Percentiles rank a stretch among this genome's conserved stretches.
These are phyloP conservation scores for Calosoma granatense DNA, from an alignment of 1,140 invertebrate genomes.

Conservation along the genomic window DNA sequence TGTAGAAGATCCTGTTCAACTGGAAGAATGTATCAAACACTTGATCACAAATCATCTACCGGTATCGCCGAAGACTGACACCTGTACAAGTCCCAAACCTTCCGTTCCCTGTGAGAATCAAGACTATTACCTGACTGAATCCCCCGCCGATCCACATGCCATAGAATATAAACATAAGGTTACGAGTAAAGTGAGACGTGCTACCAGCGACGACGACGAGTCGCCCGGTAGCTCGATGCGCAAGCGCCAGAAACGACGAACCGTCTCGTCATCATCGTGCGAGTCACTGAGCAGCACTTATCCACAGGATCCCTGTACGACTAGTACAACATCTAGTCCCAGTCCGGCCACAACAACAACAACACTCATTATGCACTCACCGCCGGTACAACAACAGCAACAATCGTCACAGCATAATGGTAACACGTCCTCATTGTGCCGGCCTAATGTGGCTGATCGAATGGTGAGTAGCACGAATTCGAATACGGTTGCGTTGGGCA, in stretches of 20 bases:
- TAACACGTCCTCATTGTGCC: neutral
- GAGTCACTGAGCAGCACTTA: neutral
- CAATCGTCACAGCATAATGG: neutral
- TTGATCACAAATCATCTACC: slow-evolving; percentile 46
- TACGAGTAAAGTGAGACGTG: neutral
- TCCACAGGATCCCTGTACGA: neutral
- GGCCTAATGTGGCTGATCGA: neutral
- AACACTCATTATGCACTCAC: neutral
- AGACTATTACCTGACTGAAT: slow-evolving; percentile 17
- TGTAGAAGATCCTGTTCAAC: slow-evolving; percentile 51
- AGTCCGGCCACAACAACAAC: neutral
- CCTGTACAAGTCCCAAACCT: slow-evolving; percentile 19
- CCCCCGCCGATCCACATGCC: neutral
- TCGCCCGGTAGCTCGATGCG: neutral
- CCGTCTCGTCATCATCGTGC: neutral
- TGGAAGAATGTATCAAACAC: slow-evolving; percentile 54
- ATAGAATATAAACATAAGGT: too few relatives aligned
- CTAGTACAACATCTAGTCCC: neutral
- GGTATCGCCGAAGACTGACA: slow-evolving; percentile 33
- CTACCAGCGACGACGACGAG: neutral
- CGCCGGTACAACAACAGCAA: neutral
- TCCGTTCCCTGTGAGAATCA: slow-evolving; percentile 21
- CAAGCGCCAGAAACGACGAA: neutral
- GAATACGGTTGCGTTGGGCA: neutral
- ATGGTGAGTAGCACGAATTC: neutral